phyloP scores from a whole-genome alignment of 2,797 vertebrate genomes.

The Mormyrops boulengeri region DNA sequence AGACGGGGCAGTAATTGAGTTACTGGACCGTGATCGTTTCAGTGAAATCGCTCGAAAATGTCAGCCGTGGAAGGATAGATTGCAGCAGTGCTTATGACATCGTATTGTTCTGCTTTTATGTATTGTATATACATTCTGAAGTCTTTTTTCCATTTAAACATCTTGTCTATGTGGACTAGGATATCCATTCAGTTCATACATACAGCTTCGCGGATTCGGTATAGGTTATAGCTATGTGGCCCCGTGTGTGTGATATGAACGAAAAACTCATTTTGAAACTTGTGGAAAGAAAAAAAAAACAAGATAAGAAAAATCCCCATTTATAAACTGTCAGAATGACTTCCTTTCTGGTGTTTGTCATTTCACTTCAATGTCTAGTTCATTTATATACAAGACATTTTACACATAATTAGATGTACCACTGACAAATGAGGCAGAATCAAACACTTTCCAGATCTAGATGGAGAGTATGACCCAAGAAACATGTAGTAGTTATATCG shows the following conservation, averaged over 20 bases:
- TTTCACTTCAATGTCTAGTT: not conserved
- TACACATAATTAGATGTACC: not conserved
- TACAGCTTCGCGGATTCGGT: not conserved
- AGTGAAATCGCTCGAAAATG: not conserved
- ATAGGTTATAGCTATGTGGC: not conserved
- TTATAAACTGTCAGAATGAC: not conserved
- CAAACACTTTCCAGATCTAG: not conserved
- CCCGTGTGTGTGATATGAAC: not conserved
- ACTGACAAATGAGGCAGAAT: not conserved
- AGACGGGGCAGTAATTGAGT: not conserved
- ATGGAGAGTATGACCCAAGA: not conserved
- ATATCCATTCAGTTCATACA: not conserved
- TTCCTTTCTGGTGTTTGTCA: not conserved
- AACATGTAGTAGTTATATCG: not conserved
- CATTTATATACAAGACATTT: not conserved
- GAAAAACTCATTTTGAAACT: conserved; percentile 5
- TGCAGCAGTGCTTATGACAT: not conserved
- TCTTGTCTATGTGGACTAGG: not conserved
- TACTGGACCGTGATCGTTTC: not conserved
- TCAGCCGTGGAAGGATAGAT: not conserved
- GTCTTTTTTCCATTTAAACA: not conserved
- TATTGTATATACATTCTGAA: not conserved
- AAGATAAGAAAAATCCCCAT: not conserved
- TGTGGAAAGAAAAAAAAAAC: not conserved
- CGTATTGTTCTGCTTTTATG: not conserved